These are phyloP conservation scores for Ophion ventricosus DNA, from an alignment of 2,888 invertebrate species.

Conservation along the genomic window DNA sequence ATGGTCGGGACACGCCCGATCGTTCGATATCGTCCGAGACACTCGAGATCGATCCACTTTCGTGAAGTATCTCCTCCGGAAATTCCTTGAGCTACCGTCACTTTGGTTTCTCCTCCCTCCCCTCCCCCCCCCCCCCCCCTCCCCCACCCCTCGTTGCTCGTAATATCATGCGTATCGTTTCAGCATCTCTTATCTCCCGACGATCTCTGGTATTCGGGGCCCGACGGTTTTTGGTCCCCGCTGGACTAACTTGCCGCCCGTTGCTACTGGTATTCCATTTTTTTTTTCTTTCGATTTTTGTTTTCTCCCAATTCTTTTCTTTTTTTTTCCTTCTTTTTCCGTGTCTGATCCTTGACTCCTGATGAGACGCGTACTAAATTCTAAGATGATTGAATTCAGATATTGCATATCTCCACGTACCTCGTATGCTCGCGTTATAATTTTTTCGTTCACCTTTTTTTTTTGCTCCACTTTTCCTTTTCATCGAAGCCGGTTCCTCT, in stretches of 20 bases:
- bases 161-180: slow-evolving; percentile 43
- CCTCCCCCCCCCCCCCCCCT: slow-evolving; percentile 14
- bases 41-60: slow-evolving; percentile 52
- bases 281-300: neutral
- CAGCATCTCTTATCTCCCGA: slow-evolving; percentile 59
- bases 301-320: neutral
- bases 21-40: slow-evolving; percentile 30
- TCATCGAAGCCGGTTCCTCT: slow-evolving; percentile 20
- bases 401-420: slow-evolving; percentile 24
- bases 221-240: slow-evolving; percentile 49
- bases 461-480: slow-evolving; percentile 26
- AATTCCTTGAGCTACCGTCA: slow-evolving; percentile 34
- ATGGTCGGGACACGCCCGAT: slow-evolving; percentile 2
- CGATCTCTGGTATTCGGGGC: slow-evolving; percentile 51
- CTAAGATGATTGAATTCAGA: slow-evolving; percentile 48
- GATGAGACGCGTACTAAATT: slow-evolving; percentile 42
- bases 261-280: slow-evolving; percentile 60
- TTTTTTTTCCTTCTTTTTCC: neutral
- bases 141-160: slow-evolving; percentile 15
- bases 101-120: slow-evolving; percentile 26
- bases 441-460: neutral
- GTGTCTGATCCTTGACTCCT: neutral
- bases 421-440: neutral
- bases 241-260: slow-evolving; percentile 28
- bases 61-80: slow-evolving; percentile 42